Conservation (phyloP, 1,140 invertebrate genomes). For the Apolygus lucorum region DNA sequence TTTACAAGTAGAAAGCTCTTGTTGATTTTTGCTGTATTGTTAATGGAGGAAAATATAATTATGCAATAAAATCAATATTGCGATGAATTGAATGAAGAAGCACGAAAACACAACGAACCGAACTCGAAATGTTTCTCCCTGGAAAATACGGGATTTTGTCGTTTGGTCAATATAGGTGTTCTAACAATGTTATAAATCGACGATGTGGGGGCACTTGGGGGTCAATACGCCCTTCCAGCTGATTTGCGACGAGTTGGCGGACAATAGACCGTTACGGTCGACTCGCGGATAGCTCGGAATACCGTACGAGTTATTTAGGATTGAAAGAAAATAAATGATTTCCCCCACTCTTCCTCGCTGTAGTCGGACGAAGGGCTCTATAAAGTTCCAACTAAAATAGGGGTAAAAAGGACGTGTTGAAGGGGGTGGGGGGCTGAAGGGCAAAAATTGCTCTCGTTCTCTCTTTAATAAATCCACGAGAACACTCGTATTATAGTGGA, state of each 20-base stretch:
- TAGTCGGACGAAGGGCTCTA: no score
- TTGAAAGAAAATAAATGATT: slow-evolving; percentile 7
- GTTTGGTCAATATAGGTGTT: no score
- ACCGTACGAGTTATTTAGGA: slow-evolving; percentile 1
- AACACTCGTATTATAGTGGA: background rate
- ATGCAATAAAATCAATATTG: no score
- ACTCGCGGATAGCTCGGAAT: background rate
- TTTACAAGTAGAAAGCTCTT: no score
- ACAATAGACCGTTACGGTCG: background rate
- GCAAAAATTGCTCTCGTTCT: background rate
- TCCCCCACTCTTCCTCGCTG: background rate
- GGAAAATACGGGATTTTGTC: no score
- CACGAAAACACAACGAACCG: no score
- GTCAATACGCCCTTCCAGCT: background rate
- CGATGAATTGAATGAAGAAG: no score
- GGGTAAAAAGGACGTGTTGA: background rate
- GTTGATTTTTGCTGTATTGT: no score
- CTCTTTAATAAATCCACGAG: slow-evolving; percentile 5
- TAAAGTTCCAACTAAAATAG: background rate
- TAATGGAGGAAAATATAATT: no score
- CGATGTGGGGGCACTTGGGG: background rate
- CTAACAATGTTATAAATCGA: no score
- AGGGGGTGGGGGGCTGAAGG: background rate
- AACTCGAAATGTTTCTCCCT: no score
- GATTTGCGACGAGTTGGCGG: background rate